Evolutionary conservation across 2,797 vertebrate genomes (phyloP).

Genomic region (Scleropages formosus): DNA sequence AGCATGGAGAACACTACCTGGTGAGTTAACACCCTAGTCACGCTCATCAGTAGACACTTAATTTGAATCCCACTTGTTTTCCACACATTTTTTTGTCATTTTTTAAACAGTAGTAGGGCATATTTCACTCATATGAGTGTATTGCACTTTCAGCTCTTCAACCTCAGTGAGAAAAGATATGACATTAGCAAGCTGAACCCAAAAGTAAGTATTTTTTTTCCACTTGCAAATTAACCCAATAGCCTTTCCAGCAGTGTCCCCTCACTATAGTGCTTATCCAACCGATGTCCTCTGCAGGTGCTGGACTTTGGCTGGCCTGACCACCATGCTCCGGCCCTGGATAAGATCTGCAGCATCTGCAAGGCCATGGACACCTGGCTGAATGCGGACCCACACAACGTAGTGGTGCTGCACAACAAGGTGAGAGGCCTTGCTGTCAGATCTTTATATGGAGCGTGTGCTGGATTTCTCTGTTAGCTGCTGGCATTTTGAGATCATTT

Average conservation of each 20-base stretch:
- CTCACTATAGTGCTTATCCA: neutral
- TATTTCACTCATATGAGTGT: neutral
- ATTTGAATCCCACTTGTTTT: neutral
- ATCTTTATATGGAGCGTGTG: no score
- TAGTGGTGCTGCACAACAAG: conserved; percentile 96
- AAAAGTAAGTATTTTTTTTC: conserved; percentile 73
- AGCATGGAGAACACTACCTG: conserved; percentile 92
- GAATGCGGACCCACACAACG: conserved; percentile 81
- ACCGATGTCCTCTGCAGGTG: conserved; percentile 66
- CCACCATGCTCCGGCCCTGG: conserved; percentile 90
- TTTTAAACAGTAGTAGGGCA: neutral
- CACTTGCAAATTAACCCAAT: neutral
- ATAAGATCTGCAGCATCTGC: conserved; percentile 97
- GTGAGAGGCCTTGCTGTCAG: conserved; percentile 58
- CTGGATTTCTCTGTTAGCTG: no score
- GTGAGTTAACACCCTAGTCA: conserved; percentile 57
- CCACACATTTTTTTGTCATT: neutral
- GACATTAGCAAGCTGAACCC: conserved; percentile 88
- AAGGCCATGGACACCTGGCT: conserved; percentile 99
- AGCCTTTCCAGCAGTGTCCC: neutral
- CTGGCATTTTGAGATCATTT: no score
- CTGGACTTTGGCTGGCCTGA: conserved; percentile 97
- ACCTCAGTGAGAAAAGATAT: conserved; percentile 88
- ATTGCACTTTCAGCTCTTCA: conserved; percentile 81
- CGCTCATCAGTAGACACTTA: neutral